A percentile compares a stretch with the other conserved stretches of the same genome.
These are phyloP conservation scores for Morpho achilles DNA, from an alignment of 2,888 invertebrate species.

Conservation along the genomic window DNA sequence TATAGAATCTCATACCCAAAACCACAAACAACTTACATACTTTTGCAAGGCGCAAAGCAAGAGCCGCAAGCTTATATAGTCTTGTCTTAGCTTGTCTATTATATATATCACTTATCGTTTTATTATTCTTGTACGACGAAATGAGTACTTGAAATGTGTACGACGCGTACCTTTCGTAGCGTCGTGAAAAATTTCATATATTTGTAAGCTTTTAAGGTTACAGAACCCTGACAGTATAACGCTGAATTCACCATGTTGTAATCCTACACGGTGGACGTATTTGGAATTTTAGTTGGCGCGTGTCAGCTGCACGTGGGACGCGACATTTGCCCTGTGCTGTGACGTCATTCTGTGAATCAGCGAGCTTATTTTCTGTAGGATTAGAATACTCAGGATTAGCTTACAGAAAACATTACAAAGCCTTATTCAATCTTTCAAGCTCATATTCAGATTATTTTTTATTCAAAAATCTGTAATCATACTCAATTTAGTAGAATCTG, in stretches of 20 bases:
- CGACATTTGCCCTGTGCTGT: conserved; percentile 66
- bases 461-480: no score
- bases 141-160: not conserved
- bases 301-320: conserved; percentile 58
- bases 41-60: no score
- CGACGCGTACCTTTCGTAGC: no score
- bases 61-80: no score
- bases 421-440: no score
- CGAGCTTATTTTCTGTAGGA: conserved; percentile 4
- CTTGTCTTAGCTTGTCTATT: no score
- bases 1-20: no score
- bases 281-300: conserved; percentile 40
- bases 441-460: no score
- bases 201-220: no score
- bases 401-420: not conserved
- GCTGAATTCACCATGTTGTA: conserved; percentile 44
- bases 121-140: not conserved
- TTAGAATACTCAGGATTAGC: not conserved
- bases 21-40: no score
- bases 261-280: conserved; percentile 49
- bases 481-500: no score
- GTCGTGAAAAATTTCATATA: no score
- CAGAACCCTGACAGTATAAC: not conserved
- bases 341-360: conserved; percentile 58
- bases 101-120: not conserved